A percentile compares a stretch with the other conserved stretches of the same genome.
Conservation (phyloP, 2,113 vertebrate genomes). For the Antigone vipio region DNA sequence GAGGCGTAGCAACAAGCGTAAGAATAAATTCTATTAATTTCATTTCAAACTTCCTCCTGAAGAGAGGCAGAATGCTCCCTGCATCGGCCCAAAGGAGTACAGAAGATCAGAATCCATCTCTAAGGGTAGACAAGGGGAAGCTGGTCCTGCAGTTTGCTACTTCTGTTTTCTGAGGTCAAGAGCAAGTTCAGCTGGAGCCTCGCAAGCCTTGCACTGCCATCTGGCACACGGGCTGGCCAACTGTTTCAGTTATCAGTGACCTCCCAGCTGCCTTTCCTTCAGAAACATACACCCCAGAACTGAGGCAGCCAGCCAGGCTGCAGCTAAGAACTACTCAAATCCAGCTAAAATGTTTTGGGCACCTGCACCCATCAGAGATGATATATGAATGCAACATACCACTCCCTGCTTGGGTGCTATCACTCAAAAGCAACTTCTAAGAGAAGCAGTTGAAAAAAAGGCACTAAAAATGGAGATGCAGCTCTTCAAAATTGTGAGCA, state of each 20-base stretch:
- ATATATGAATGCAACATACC: rapidly evolving
- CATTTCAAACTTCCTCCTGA: neutral
- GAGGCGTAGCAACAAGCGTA: neutral
- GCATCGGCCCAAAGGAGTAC: neutral
- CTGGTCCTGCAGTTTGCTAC: neutral
- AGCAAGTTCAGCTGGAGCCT: neutral
- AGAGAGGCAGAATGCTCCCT: neutral
- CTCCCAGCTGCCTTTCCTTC: neutral
- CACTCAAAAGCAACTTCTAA: neutral
- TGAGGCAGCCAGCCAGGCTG: neutral
- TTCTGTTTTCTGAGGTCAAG: neutral
- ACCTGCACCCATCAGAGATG: neutral
- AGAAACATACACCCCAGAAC: rapidly evolving
- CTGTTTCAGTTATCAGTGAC: neutral
- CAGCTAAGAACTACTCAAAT: neutral
- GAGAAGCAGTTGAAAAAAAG: neutral
- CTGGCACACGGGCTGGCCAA: neutral
- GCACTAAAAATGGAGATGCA: neutral
- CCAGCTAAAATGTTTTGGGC: too few species aligned
- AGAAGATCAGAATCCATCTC: neutral
- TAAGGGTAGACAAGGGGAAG: neutral
- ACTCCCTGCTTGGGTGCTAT: neutral
- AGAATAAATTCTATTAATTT: neutral
- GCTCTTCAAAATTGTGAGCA: neutral
- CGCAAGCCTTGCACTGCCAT: rapidly evolving